phyloP scores from a whole-genome alignment of 2,797 vertebrate species.

The Darevskia nairensis region DNA sequence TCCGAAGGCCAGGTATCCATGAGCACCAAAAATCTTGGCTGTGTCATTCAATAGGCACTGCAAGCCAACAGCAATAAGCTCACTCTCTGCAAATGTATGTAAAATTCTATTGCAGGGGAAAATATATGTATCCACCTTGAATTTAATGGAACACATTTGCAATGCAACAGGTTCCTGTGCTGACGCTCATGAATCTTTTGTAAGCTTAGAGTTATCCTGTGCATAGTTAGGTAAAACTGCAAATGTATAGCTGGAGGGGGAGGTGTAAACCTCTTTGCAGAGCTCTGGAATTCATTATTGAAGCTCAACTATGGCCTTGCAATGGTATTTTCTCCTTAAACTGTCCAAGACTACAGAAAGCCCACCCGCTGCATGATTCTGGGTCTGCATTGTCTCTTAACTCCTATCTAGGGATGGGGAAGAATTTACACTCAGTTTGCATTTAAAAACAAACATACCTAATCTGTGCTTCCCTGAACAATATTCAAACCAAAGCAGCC shows the following conservation, averaged over 20 bases:
- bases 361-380: conserved; percentile 41
- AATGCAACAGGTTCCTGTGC: conserved; percentile 24
- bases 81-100: neutral
- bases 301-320: conserved; percentile 7
- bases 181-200: conserved; percentile 31
- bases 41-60: neutral
- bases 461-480: too few species aligned
- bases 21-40: conserved; percentile 27
- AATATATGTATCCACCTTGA: neutral
- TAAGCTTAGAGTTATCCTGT: neutral
- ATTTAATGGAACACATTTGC: conserved; percentile 13
- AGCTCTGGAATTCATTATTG: conserved; percentile 2
- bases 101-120: neutral
- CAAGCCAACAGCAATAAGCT: neutral
- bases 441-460: too few species aligned
- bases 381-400: conserved; percentile 55
- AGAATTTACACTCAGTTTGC: too few species aligned
- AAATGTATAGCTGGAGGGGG: neutral
- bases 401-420: conserved; percentile 31
- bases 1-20: neutral
- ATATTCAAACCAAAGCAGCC: too few species aligned
- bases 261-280: neutral
- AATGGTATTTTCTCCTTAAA: conserved; percentile 33
- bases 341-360: conserved; percentile 48
- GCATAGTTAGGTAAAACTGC: conserved; percentile 27